phyloP scores from a whole-genome alignment of 2,797 vertebrate genomes.

The Phataginus tricuspis region DNA sequence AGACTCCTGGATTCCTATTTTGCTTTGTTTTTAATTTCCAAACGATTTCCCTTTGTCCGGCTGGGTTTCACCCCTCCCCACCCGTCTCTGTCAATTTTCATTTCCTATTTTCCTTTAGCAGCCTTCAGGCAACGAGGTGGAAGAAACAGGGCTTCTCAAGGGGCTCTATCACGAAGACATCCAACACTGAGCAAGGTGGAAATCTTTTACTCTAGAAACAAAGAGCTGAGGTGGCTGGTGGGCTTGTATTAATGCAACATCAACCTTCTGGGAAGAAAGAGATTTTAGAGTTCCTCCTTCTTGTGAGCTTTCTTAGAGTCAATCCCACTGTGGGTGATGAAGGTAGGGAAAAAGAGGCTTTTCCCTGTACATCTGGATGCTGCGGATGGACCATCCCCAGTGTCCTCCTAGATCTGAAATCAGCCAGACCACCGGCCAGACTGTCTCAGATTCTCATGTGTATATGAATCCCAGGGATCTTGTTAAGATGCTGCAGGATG shows the following conservation, averaged over 20 bases:
- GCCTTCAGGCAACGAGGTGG: not conserved
- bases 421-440: not conserved
- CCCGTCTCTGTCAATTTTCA: not conserved
- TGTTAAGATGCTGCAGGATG: not conserved
- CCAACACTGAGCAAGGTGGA: not conserved
- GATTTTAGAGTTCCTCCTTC: not conserved
- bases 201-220: not conserved
- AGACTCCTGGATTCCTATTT: constrained; percentile 58
- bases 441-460: not conserved
- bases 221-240: not conserved
- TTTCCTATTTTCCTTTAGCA: constrained; percentile 57
- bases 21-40: constrained; percentile 74
- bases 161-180: not conserved
- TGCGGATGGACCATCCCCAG: not conserved
- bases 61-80: not conserved
- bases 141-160: not conserved
- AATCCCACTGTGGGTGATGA: not conserved
- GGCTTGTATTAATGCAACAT: not conserved
- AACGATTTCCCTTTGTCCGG: constrained; percentile 57
- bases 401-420: not conserved
- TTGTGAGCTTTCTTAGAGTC: not conserved
- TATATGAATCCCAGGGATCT: not conserved
- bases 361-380: not conserved
- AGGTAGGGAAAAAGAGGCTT: not conserved
- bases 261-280: not conserved